Evolutionary conservation across 2,797 vertebrate genomes (phyloP).

Genomic region (Melanotaenia boesemani): DNA sequence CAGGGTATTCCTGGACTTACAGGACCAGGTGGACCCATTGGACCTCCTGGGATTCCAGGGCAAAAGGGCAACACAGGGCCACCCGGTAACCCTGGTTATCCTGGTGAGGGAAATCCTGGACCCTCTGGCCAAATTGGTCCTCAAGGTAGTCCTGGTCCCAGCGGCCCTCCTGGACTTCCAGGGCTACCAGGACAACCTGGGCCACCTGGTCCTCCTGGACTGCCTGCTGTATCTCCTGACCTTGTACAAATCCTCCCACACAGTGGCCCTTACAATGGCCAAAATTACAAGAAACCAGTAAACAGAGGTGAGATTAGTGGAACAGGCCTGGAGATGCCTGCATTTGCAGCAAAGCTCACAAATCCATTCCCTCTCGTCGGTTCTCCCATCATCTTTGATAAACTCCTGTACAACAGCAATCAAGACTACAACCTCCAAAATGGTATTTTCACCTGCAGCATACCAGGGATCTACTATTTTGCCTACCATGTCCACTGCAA

Average conservation of each 20-base stretch:
- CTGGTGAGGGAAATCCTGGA: constrained; percentile 90
- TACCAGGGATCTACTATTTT: constrained; percentile 97
- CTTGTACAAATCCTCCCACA: constrained; percentile 89
- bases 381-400: constrained; percentile 93
- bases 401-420: constrained; percentile 93
- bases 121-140: constrained; percentile 88
- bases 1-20: constrained; percentile 93
- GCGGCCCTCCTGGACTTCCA: constrained; percentile 88
- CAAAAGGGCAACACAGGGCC: constrained; percentile 90
- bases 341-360: constrained; percentile 93
- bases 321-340: constrained; percentile 87
- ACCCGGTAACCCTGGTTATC: constrained; percentile 90
- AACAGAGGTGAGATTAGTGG: constrained; percentile 70
- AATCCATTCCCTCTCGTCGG: constrained; percentile 93
- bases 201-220: constrained; percentile 90
- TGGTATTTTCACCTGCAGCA: constrained; percentile 93
- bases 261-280: constrained; percentile 84
- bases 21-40: constrained; percentile 93
- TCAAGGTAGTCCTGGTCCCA: constrained; percentile 88
- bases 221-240: constrained; percentile 81
- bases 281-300: constrained; percentile 87
- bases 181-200: constrained; percentile 92
- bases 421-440: constrained; percentile 96
- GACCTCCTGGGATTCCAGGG: constrained; percentile 92
- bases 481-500: constrained; percentile 97